Percentiles rank a stretch among this genome's conserved stretches.
Conservation (phyloP, 2,888 invertebrate species). For the Dicycla oo region DNA sequence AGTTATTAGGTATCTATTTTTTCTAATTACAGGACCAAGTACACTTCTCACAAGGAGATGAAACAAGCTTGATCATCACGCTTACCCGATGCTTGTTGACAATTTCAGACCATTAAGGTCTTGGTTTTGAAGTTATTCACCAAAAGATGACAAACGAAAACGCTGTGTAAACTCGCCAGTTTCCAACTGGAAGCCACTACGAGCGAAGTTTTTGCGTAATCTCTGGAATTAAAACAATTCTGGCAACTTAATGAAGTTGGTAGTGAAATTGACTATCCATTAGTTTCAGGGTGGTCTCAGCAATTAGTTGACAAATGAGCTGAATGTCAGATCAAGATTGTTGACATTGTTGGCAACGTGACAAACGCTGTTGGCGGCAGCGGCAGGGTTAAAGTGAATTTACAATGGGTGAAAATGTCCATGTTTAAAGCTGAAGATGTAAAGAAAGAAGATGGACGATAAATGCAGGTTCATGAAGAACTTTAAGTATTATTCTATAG, state of each 20-base stretch:
- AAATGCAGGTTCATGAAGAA: neutral
- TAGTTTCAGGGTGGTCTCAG: slow-evolving; percentile 80
- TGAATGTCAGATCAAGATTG: slow-evolving; percentile 85
- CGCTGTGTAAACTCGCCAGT: neutral
- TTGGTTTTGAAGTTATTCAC: no score
- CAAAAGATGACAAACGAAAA: neutral
- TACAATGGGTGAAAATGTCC: slow-evolving; percentile 25
- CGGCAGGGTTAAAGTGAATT: slow-evolving; percentile 50
- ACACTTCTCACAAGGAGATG: no score
- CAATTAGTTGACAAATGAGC: slow-evolving; percentile 89
- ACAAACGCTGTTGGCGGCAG: slow-evolving; percentile 70
- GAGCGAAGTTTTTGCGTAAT: neutral
- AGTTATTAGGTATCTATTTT: no score
- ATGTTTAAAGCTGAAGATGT: neutral
- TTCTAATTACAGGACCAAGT: no score
- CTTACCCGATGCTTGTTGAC: no score
- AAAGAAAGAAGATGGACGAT: neutral
- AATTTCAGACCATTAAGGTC: no score
- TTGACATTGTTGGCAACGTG: slow-evolving; percentile 81
- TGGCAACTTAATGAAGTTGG: slow-evolving; percentile 42
- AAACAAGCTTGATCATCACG: no score
- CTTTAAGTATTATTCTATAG: neutral
- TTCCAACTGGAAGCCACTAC: slow-evolving; percentile 2
- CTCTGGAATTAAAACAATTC: slow-evolving; percentile 30
- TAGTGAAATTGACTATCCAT: slow-evolving; percentile 87